phyloP scores from a whole-genome alignment of 2,797 vertebrate species.

The Varecia variegata region DNA sequence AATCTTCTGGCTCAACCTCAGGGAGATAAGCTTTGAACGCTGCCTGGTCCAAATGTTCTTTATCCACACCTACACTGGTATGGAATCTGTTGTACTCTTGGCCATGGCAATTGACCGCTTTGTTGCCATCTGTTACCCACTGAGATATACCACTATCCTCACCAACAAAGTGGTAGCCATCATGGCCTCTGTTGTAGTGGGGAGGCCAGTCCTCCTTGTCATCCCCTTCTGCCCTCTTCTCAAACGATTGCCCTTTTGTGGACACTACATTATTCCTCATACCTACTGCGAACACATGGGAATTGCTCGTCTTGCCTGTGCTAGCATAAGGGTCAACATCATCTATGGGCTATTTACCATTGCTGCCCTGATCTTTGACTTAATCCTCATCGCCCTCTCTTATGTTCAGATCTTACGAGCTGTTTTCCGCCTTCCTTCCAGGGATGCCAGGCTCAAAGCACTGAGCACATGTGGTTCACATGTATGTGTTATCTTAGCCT shows the following conservation, averaged over 20 bases:
- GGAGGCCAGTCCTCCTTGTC: constrained; percentile 21
- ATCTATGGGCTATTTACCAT: constrained; percentile 80
- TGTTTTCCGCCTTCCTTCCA: constrained; percentile 53
- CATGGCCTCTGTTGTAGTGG: constrained; percentile 37
- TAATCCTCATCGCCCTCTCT: constrained; percentile 78
- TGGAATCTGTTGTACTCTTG: constrained; percentile 69
- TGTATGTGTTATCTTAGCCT: constrained; percentile 63
- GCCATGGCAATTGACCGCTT: constrained; percentile 69
- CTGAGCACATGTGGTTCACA: constrained; percentile 68
- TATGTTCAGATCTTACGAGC: constrained; percentile 81
- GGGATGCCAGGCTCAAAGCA: constrained; percentile 58
- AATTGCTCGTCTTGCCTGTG: constrained; percentile 82
- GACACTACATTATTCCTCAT: constrained; percentile 58
- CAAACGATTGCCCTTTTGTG: constrained; percentile 63
- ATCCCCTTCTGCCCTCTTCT: constrained; percentile 56
- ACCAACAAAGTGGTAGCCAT: constrained; percentile 80
- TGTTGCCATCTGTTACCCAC: constrained; percentile 63
- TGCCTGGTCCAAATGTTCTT: constrained; percentile 72
- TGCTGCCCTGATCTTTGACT: constrained; percentile 61
- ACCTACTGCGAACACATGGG: constrained; percentile 86
- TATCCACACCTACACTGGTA: constrained; percentile 60
- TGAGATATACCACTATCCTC: constrained; percentile 78
- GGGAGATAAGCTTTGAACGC: constrained; percentile 54
- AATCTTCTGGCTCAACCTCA: constrained; percentile 63
- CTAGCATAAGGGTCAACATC: constrained; percentile 80